Conservation (phyloP, 2,888 invertebrate species). For the Rotaria macrura region DNA sequence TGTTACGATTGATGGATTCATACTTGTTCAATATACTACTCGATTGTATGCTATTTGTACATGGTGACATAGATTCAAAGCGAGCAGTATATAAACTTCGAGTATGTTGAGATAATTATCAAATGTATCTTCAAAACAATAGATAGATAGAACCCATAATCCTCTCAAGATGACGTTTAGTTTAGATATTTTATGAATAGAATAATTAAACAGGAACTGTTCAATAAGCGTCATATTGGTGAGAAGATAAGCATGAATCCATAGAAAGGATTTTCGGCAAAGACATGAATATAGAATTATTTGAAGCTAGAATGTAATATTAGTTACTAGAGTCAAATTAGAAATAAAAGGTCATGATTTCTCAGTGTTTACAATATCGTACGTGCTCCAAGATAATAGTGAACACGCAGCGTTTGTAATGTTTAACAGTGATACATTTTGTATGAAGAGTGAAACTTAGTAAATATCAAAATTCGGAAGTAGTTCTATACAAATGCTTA, state of each 20-base stretch:
- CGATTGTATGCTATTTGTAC: not conserved
- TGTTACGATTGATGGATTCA: not conserved
- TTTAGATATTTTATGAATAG: not conserved
- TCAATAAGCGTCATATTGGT: not conserved
- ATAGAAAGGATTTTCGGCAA: not conserved
- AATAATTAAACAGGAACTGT: not conserved
- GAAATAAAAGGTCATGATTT: not conserved
- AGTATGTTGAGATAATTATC: not conserved
- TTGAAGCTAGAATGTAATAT: not conserved
- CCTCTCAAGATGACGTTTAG: not conserved
- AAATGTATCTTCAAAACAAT: not conserved
- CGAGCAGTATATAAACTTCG: not conserved
- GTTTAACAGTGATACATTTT: not conserved
- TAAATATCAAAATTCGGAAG: not conserved
- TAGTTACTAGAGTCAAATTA: not conserved
- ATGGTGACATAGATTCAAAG: not conserved
- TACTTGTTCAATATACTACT: not conserved
- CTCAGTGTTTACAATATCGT: not conserved
- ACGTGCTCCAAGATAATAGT: not conserved
- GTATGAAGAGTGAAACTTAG: not conserved
- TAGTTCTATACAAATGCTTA: too few species aligned
- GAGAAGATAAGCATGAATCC: not conserved
- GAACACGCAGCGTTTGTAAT: not conserved
- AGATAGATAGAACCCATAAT: not conserved
- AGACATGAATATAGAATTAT: not conserved